Evolutionary conservation across 2,888 invertebrate species (phyloP).

Genomic region (Hofmannophila pseudospretella): DNA sequence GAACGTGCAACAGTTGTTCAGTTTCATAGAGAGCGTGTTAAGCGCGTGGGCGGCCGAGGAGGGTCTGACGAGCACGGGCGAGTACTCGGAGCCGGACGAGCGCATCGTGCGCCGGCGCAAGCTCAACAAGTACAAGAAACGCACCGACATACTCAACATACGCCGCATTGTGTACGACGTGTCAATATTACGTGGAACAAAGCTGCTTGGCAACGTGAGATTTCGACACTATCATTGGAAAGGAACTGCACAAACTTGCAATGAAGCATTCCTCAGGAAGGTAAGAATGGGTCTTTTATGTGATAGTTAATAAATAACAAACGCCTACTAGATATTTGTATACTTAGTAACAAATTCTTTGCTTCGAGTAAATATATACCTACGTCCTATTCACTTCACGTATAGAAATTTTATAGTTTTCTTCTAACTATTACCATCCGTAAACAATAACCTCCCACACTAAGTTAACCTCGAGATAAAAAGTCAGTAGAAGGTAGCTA

Average conservation of each 20-base stretch:
- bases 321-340: too few species aligned
- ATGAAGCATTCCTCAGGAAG: slow-evolving; percentile 92
- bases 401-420: too few species aligned
- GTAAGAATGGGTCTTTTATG: too few species aligned
- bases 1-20: slow-evolving; percentile 88
- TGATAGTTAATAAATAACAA: too few species aligned
- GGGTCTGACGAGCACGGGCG: slow-evolving; percentile 84
- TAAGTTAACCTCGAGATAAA: slow-evolving; percentile 35
- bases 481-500: slow-evolving; percentile 47
- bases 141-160: slow-evolving; percentile 82
- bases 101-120: slow-evolving; percentile 79
- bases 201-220: slow-evolving; percentile 82
- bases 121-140: slow-evolving; percentile 79
- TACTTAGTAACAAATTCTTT: too few species aligned
- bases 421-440: not conserved
- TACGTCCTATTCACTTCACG: too few species aligned
- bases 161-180: slow-evolving; percentile 83
- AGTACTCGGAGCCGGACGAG: slow-evolving; percentile 85
- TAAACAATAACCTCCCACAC: slow-evolving; percentile 31
- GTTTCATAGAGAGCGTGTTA: slow-evolving; percentile 87
- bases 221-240: slow-evolving; percentile 91
- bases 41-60: slow-evolving; percentile 88
- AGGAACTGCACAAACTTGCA: slow-evolving; percentile 91
- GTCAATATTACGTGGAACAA: slow-evolving; percentile 81
- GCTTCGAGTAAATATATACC: too few species aligned